Base-by-base conservation (phyloP, 1,140 invertebrate species). In the Lasaia peninsularis region DNA sequence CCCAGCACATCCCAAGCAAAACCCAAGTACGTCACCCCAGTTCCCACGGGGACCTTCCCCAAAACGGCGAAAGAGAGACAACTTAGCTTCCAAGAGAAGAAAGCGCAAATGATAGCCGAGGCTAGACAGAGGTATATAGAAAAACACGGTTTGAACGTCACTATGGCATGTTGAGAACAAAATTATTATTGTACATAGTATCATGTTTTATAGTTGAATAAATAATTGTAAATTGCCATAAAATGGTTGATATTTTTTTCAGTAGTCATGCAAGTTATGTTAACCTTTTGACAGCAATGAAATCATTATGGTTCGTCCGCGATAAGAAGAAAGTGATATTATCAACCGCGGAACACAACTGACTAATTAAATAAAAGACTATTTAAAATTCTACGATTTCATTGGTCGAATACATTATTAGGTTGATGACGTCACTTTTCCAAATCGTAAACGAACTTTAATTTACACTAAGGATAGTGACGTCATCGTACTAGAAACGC, bases 61-160 rank as follows among this genome's bases (percentile, higher is more conserved):
- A 92, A 92, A 67, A 91, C 88, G n/a, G 92, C 94, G 0, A 87
- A 89, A 58, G 92, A 93, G 60, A 58, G 81, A n/a, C 78, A 85
- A 50, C 72, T 60, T 84, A 94, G 60, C 92, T 73, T 91, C 78
- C 92, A 95, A 68, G 94, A 96, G 74, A 88, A 94, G 40, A 97
- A 97, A 87, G 90, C 92, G 52, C 91, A 93, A 68, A 93, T 97
- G 89, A 93, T 97, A 63, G 93, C 92, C 10, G 92, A 93, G 72
- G 95, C 95, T 11, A 90, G 95, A 54, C 90, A 92, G 86, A 92
- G 92, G 67, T 97, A 96, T 76, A 94, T 96, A 56, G 91, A 94
- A 78, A 96, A 96, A 83, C 94, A 96, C 71, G 92, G 92, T 16
- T 89, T 95, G 7, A 85, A 89, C 61, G 52, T 80, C 2, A 67